Evolutionary conservation across 2,797 vertebrate species (phyloP).

Genomic region (Eulemur rubriventer): DNA sequence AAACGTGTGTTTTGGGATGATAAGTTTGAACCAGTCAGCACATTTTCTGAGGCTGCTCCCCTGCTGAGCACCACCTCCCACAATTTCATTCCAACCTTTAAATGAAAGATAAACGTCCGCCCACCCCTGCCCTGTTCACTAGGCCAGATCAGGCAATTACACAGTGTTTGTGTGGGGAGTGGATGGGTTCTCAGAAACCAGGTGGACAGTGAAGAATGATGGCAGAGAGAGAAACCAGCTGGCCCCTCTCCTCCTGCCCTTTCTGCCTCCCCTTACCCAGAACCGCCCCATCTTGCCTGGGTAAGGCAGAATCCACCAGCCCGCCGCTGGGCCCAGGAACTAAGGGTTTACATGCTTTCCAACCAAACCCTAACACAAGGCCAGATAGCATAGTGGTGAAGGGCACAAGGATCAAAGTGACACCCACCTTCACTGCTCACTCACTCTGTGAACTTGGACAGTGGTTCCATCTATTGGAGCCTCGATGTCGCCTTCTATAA

Average conservation of each 20-base stretch:
- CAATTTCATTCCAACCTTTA: constrained; percentile 61
- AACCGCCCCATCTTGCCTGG: not conserved
- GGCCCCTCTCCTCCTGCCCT: not conserved
- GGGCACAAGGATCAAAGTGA: not conserved
- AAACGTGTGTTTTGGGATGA: not conserved
- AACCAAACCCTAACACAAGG: not conserved
- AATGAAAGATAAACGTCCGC: constrained; percentile 75
- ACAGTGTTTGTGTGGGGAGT: constrained; percentile 9
- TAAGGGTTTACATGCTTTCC: not conserved
- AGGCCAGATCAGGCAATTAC: constrained; percentile 65
- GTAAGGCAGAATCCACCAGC: not conserved
- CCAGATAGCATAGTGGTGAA: not conserved
- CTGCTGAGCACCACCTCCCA: not conserved
- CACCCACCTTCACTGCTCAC: no score
- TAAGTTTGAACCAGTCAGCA: constrained; percentile 50
- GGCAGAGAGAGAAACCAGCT: constrained; percentile 42
- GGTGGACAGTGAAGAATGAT: not conserved
- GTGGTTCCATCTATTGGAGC: not conserved
- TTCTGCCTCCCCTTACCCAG: not conserved
- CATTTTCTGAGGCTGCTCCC: constrained; percentile 67
- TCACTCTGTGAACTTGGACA: not conserved
- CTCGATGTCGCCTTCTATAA: not conserved
- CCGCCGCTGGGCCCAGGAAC: not conserved
- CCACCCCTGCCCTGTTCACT: constrained; percentile 29
- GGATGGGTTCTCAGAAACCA: not conserved